Evolutionary conservation across 2,113 vertebrate genomes (phyloP), one percentile per base, ranked within the genome.

Genomic region (Oryzias celebensis): DNA sequence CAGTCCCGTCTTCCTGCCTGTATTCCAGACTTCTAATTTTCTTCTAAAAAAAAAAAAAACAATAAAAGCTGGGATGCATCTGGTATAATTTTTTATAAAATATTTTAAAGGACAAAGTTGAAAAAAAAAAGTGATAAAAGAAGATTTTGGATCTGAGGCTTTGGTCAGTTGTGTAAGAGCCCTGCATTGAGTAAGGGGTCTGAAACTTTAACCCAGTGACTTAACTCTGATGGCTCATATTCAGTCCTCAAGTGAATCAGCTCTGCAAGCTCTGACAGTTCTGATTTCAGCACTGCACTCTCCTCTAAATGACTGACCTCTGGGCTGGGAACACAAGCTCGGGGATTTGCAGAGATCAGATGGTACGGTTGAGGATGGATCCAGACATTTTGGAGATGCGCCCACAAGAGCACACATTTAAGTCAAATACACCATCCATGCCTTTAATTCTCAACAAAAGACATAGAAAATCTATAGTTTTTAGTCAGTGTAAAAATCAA

Each of bases 201-300:
- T 85, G 87, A 82, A 91, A 87, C 84, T 83, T 78, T 85, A 88
- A 81, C 85, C 85, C 69, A 71, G 53, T 83, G 85, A 87, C 87
- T 84, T 78, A 86, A 87, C 77, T 77, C 65, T 69, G 41, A 61
- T 81, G 81, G 84, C 81, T 74, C 7, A 43, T 75, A 85, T 68
- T n/a, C 71, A 75, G 85, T 76, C 75, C 75, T 71, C 54, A 49
- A 62, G 77, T 82, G 80, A 85, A 71, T 85, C 78, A 65, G 65
- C 52, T 71, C 75, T 65, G 60, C 60, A 69, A 72, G 36, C 71
- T 47, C 65, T 64, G 74, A 59, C 69, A 77, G 68, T 78, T 85
- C 77, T 75, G 80, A 77, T 80, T 85, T 84, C 69, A 71, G 44
- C 52, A 73, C 48, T 50, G 52, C 45, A 68, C 55, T 68, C 58